Percentiles rank a stretch among this genome's conserved stretches.
Conservation (phyloP, 1,140 invertebrate species). For the Coptotermes formosanus region DNA sequence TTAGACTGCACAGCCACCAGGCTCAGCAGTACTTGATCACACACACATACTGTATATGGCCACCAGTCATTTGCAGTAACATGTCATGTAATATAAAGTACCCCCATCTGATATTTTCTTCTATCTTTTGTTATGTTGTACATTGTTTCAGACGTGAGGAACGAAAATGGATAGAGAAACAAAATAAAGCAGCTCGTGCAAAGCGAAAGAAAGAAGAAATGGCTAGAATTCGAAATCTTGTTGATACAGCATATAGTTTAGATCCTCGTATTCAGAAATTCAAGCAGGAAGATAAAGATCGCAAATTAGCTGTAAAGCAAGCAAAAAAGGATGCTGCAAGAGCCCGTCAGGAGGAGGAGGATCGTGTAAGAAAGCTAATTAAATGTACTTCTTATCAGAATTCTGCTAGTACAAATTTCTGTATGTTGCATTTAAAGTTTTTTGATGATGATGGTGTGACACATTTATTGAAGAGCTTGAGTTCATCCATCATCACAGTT, state of each 20-base stretch:
- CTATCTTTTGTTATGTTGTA: background rate
- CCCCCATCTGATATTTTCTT: background rate
- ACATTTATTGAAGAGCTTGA: too few species aligned
- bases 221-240: conserved; percentile 80
- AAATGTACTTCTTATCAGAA: background rate
- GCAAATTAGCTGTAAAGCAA: conserved; percentile 82
- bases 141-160: conserved; percentile 66
- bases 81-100: too few species aligned
- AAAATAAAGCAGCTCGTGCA: conserved; percentile 87
- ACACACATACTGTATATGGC: too few species aligned
- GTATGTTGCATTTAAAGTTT: too few species aligned
- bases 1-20: too few species aligned
- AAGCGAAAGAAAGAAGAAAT: conserved; percentile 97
- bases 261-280: conserved; percentile 92
- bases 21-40: too few species aligned
- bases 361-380: conserved; percentile 50
- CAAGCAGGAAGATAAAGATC: conserved; percentile 91
- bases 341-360: conserved; percentile 80
- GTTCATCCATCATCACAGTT: too few species aligned
- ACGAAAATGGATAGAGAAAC: conserved; percentile 95
- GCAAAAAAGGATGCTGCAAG: conserved; percentile 87
- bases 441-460: too few species aligned
- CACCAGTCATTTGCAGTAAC: too few species aligned
- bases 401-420: too few species aligned
- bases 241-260: conserved; percentile 90